Conservation (phyloP, 2,797 vertebrate species). For the Phaenicophaeus curvirostris region DNA sequence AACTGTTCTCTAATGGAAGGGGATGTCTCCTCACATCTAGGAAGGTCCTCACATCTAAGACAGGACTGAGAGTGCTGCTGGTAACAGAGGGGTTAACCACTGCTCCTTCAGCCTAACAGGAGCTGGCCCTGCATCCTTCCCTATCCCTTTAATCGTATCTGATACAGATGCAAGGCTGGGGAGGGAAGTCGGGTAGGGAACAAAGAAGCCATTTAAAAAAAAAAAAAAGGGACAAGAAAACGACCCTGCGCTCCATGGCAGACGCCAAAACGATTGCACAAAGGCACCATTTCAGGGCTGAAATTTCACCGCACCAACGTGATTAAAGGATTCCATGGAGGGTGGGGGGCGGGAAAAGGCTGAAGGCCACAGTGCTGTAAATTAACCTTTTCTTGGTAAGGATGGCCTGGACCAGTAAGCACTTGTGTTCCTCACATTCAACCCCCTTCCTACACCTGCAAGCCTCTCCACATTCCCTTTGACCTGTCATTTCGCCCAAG, state of each 20-base stretch:
- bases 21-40: background rate
- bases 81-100: conserved; percentile 73
- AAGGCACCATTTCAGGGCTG: conserved; percentile 85
- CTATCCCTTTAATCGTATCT: conserved; percentile 84
- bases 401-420: conserved; percentile 14
- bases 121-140: conserved; percentile 44
- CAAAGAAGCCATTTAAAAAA: conserved; percentile 82
- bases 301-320: conserved; percentile 86
- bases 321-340: conserved; percentile 85
- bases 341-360: conserved; percentile 71
- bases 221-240: conserved; percentile 75
- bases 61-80: background rate
- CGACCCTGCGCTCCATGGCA: conserved; percentile 77
- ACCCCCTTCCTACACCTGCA: conserved; percentile 8
- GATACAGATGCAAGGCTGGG: conserved; percentile 76
- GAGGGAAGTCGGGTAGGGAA: conserved; percentile 64
- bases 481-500: background rate
- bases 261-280: conserved; percentile 82
- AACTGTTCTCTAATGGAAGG: background rate
- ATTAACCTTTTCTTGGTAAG: conserved; percentile 79
- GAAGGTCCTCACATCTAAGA: background rate
- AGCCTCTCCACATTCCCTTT: background rate
- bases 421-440: background rate
- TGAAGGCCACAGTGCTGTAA: conserved; percentile 68
- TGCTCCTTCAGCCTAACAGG: conserved; percentile 40